Base-by-base conservation (phyloP, 2,797 vertebrate species). In the Melanotaenia nigrans region DNA sequence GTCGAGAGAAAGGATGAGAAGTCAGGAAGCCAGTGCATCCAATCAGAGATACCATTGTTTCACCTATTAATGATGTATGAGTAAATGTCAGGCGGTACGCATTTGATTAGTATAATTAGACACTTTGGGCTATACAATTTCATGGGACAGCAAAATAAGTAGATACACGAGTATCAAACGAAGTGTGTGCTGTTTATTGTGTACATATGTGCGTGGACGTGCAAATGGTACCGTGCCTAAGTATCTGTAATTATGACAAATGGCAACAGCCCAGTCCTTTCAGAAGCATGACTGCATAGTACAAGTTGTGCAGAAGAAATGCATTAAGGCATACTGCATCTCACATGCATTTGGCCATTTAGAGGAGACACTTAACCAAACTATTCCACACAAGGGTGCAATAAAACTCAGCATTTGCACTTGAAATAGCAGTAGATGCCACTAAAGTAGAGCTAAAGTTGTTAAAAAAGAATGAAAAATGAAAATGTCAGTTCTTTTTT, bases 81-180 rank as follows among this genome's bases (percentile, higher is more conserved):
- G 88, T 89, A 90, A 90, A 93, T 89, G 91, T 91, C 92, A 92
- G 89, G 82, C 89, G 36, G 88, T 83, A 85, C 64, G 73, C 89
- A 94, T 94, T 92, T 75, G 83, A 92, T 95, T 92, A 91, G 89
- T 92, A 94, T 94, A 95, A 95, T 94, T 93, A 91, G 84, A 91
- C 89, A 92, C 86, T 75, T 71, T 75, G 75, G 87, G 90, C 89
- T 92, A 88, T 92, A 92, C 87, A 73, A 89, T 92, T 94, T 91
- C 90, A 90, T 61, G 59, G 84, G 81, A 86, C 78, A 82, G 76
- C 78, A 81, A 77, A 87, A 84, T 85, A 82, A 84, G 71, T 77
- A 86, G 84, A 84, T 76, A 85, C 69, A 81, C 72, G 73, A 80
- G 81, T 61, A 78, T 72, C 65, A 85, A 68, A 68, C 60, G 30